phyloP scores from a whole-genome alignment of 2,888 invertebrate genomes.

The Cataglyphis altisquamis region DNA sequence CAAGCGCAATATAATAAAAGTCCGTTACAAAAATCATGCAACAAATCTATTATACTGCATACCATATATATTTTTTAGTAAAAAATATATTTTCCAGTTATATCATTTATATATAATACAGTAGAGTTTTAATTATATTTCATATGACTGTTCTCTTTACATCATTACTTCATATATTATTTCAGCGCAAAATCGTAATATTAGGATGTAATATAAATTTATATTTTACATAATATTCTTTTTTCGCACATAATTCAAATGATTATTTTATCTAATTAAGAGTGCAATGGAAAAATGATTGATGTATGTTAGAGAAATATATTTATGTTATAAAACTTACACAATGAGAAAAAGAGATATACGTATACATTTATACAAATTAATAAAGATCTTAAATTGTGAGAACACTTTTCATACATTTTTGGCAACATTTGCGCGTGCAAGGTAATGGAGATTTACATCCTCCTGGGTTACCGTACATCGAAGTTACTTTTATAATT shows the following conservation, averaged over 20 bases:
- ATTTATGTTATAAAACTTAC: not conserved
- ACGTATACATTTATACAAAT: not conserved
- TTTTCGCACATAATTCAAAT: not conserved
- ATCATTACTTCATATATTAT: not conserved
- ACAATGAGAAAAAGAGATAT: not conserved
- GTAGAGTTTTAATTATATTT: conserved; percentile 15
- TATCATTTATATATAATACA: not conserved
- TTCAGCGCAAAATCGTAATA: conserved; percentile 6
- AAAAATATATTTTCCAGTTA: conserved; percentile 41
- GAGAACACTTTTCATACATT: not conserved
- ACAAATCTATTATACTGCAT: not conserved
- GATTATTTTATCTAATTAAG: not conserved
- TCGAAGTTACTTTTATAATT: not conserved
- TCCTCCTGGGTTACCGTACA: not conserved
- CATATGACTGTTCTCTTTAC: not conserved
- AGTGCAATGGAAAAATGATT: not conserved
- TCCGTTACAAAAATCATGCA: not conserved
- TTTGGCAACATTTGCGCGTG: not conserved
- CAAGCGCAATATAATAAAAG: not conserved
- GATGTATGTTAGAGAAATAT: not conserved
- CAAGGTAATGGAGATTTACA: not conserved
- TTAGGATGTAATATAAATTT: not conserved
- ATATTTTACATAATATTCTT: not conserved
- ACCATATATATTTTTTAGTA: not conserved
- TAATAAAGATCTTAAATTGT: not conserved